Conservation (phyloP, 2,113 vertebrate genomes). For the Larimichthys crocea region DNA sequence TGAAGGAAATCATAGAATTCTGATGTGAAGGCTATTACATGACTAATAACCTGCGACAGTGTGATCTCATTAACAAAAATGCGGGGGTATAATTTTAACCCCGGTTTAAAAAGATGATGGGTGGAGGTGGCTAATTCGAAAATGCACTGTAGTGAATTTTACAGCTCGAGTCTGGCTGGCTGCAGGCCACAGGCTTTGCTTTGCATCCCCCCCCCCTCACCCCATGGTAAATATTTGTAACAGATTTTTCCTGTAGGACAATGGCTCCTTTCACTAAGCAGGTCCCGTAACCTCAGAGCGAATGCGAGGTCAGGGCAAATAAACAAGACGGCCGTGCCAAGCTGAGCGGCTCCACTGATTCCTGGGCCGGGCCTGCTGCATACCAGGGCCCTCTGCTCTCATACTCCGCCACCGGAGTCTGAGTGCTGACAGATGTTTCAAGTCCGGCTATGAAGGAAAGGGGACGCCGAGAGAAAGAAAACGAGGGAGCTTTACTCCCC, state of each 20-base stretch:
- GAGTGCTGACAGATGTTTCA: conserved; percentile 98
- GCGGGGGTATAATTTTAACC: conserved; percentile 92
- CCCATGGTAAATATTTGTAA: conserved; percentile 98
- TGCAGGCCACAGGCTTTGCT: conserved; percentile 88
- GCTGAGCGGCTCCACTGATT: conserved; percentile 91
- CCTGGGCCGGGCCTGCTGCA: conserved; percentile 84
- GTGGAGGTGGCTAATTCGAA: conserved; percentile 90
- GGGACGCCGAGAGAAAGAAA: conserved; percentile 50
- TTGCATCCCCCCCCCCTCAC: conserved; percentile 83
- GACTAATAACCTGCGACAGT: conserved; percentile 94
- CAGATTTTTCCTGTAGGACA: conserved; percentile 96
- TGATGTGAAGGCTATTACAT: conserved; percentile 90
- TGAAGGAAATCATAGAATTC: conserved; percentile 89
- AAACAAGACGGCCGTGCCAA: conserved; percentile 93
- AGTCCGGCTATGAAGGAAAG: conserved; percentile 83
- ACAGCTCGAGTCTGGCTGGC: conserved; percentile 92
- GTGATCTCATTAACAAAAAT: conserved; percentile 97
- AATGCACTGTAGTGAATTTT: conserved; percentile 94
- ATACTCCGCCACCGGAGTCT: conserved; percentile 73
- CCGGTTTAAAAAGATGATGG: conserved; percentile 80
- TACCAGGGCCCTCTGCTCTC: conserved; percentile 81
- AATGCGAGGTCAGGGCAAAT: conserved; percentile 95
- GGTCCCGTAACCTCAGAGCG: conserved; percentile 89
- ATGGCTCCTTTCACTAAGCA: conserved; percentile 94
- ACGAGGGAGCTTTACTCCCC: conserved; percentile 42